phyloP scores from a whole-genome alignment of 2,888 invertebrate species.

The Hypolimnas misippus region DNA sequence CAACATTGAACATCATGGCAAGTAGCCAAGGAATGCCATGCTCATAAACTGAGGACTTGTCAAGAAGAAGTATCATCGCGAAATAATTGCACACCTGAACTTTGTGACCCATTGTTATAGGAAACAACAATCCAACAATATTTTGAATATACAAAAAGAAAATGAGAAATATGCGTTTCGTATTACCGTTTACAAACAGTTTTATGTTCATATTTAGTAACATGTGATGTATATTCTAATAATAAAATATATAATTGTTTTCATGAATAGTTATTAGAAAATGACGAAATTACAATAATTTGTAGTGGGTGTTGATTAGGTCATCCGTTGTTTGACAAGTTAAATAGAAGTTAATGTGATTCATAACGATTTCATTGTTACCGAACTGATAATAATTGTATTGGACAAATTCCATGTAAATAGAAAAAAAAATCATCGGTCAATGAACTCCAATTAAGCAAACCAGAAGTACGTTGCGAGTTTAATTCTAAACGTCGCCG shows the following conservation, averaged over 20 bases:
- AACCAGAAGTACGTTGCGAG: slow-evolving; percentile 17
- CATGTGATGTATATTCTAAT: neutral
- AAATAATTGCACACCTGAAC: slow-evolving; percentile 25
- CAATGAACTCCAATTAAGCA: slow-evolving; percentile 18
- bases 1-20: slow-evolving; percentile 38
- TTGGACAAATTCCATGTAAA: neutral
- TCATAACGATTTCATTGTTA: slow-evolving; percentile 31
- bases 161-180: neutral
- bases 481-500: slow-evolving; percentile 20
- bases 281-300: slow-evolving; percentile 40
- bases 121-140: neutral
- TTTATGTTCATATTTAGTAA: neutral
- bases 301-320: slow-evolving; percentile 69
- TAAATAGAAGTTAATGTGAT: slow-evolving; percentile 33
- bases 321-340: slow-evolving; percentile 53
- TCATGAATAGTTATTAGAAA: slow-evolving; percentile 25
- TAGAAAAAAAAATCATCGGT: neutral
- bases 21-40: slow-evolving; percentile 34
- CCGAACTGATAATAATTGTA: neutral
- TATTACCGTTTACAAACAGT: no score
- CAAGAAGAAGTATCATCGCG: slow-evolving; percentile 22
- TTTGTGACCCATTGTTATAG: slow-evolving; percentile 1
- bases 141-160: neutral
- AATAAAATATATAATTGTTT: neutral
- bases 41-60: slow-evolving; percentile 31